phyloP scores from a whole-genome alignment of 1,140 invertebrate species.

The Acromyrmex echinatior region DNA sequence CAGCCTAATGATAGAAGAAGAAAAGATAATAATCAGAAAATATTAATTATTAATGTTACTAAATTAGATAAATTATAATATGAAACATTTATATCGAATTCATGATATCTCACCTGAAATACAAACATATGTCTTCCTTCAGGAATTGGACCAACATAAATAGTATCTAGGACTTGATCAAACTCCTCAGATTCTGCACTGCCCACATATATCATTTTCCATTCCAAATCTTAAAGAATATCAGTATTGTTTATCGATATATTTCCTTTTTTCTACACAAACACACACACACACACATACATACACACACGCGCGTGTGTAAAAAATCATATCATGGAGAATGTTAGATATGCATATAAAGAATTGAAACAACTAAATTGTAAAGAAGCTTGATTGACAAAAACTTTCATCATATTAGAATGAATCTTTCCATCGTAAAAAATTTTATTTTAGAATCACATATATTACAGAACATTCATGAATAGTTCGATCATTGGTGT shows the following conservation, averaged over 20 bases:
- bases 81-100: neutral
- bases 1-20: slow-evolving; percentile 90
- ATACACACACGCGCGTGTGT: neutral
- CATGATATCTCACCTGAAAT: slow-evolving; percentile 91
- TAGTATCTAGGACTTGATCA: slow-evolving; percentile 98
- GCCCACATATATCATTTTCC: slow-evolving; percentile 99
- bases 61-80: neutral
- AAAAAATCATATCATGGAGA: neutral
- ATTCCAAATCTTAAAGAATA: slow-evolving; percentile 95
- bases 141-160: slow-evolving; percentile 98
- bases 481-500: slow-evolving; percentile 30
- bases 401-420: neutral
- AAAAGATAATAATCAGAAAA: neutral
- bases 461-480: neutral
- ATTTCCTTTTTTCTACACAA: neutral
- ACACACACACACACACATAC: neutral
- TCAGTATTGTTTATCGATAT: neutral
- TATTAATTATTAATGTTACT: neutral
- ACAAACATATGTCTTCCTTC: slow-evolving; percentile 99
- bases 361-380: neutral
- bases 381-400: neutral
- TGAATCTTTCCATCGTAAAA: neutral
- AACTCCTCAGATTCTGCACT: slow-evolving; percentile 98
- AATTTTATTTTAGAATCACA: neutral
- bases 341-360: neutral